Percentiles rank a stretch among this genome's conserved stretches.
These are phyloP conservation scores for Brachypodius melanocephalos DNA, from an alignment of 2,113 vertebrate genomes.

Conservation along the genomic window DNA sequence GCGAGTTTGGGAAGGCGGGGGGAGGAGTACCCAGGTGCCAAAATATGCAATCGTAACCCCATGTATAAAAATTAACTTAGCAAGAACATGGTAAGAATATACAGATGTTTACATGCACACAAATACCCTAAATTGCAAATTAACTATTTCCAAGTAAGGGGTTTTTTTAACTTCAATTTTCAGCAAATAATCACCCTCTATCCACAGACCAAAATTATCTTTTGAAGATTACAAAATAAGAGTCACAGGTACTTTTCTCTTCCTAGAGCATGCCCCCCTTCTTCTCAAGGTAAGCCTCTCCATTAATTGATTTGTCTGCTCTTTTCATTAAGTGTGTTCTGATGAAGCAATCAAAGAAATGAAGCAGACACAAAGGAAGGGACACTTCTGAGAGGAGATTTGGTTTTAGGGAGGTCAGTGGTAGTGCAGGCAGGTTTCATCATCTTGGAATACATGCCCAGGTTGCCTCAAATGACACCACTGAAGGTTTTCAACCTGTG, in stretches of 20 bases:
- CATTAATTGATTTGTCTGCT: neutral
- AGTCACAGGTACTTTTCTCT: neutral
- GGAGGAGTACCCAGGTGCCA: constrained; percentile 42
- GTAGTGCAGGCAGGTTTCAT: neutral
- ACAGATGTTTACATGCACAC: neutral
- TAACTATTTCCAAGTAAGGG: neutral
- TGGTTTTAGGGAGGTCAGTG: neutral
- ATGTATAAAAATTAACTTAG: neutral
- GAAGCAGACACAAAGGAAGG: rapidly evolving
- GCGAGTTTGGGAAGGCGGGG: neutral
- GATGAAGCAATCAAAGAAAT: neutral
- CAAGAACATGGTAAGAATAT: neutral
- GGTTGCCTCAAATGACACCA: neutral
- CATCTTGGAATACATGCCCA: rapidly evolving
- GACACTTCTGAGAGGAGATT: neutral
- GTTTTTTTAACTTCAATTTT: neutral
- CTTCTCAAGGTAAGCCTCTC: neutral
- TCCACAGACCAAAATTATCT: neutral
- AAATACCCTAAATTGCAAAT: neutral
- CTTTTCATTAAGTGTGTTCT: neutral
- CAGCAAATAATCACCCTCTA: neutral
- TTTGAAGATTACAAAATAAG: neutral
- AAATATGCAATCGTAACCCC: constrained; percentile 15
- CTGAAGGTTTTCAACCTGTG: neutral
- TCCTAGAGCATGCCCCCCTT: neutral